Conservation (phyloP, 2,797 vertebrate species). For the Hydrocynus forskahlii region DNA sequence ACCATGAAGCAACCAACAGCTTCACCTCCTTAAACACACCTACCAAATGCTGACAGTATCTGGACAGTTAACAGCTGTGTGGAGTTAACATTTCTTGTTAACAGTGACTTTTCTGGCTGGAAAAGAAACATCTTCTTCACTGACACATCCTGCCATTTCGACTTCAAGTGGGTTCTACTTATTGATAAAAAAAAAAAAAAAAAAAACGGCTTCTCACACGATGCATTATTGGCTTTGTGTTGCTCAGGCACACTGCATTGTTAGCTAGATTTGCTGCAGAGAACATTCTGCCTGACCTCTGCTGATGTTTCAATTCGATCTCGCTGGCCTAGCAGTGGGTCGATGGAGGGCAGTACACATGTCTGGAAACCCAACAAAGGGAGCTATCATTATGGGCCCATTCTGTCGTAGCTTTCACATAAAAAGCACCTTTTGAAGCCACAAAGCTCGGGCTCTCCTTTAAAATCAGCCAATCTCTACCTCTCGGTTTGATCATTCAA, state of each 20-base stretch:
- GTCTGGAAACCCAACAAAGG: constrained; percentile 17
- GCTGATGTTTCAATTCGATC: constrained; percentile 38
- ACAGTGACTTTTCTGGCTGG: not conserved
- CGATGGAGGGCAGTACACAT: constrained; percentile 20
- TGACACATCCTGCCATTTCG: not conserved
- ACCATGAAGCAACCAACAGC: not conserved
- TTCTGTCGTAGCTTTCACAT: constrained; percentile 3
- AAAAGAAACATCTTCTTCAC: constrained; percentile 9
- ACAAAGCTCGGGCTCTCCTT: constrained; percentile 26
- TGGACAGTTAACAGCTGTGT: not conserved
- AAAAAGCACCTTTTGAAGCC: constrained; percentile 23
- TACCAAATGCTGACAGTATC: no score
- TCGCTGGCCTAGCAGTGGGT: constrained; percentile 20
- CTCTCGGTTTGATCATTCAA: constrained; percentile 14
- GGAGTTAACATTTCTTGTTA: not conserved
- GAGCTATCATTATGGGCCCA: constrained; percentile 8
- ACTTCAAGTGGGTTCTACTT: constrained; percentile 2
- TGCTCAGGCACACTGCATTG: constrained; percentile 18
- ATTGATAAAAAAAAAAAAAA: not conserved
- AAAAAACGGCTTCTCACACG: not conserved
- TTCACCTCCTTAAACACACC: not conserved
- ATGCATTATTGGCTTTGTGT: constrained; percentile 29
- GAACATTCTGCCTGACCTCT: constrained; percentile 29
- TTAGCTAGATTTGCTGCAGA: constrained; percentile 29
- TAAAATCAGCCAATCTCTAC: constrained; percentile 8